Evolutionary conservation across 2,113 vertebrate genomes (phyloP).

Genomic region (Anoura caudifer): DNA sequence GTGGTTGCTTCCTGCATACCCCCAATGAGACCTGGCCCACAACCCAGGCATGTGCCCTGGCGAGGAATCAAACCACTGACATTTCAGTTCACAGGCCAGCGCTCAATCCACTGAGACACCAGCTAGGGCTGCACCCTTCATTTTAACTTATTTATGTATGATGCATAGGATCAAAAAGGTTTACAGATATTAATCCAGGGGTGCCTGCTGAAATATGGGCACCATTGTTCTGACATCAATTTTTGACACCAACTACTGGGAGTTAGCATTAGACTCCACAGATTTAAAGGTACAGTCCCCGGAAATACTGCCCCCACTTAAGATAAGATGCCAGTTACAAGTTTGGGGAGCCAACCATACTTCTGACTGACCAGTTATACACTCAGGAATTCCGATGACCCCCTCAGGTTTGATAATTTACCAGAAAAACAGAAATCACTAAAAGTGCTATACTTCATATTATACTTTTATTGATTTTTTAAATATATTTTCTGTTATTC

Average conservation of each 20-base stretch:
- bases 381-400: not conserved
- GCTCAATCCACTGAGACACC: no score
- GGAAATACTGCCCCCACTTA: not conserved
- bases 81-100: no score
- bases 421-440: not conserved
- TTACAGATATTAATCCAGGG: not conserved
- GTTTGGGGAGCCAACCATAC: not conserved
- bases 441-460: not conserved
- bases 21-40: no score
- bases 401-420: constrained; percentile 7
- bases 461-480: not conserved
- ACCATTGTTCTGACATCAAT: constrained; percentile 5
- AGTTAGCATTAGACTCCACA: not conserved
- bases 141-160: not conserved
- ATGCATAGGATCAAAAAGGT: not conserved
- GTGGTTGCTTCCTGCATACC: no score
- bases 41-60: no score
- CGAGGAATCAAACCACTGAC: no score
- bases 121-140: not conserved
- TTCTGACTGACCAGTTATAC: constrained; percentile 35
- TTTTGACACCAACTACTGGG: not conserved
- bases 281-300: not conserved
- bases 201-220: not conserved
- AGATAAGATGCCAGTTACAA: not conserved
- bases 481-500: no score